Evolutionary conservation across 1,140 invertebrate genomes (phyloP).

Genomic region (Plutomurus gul): DNA sequence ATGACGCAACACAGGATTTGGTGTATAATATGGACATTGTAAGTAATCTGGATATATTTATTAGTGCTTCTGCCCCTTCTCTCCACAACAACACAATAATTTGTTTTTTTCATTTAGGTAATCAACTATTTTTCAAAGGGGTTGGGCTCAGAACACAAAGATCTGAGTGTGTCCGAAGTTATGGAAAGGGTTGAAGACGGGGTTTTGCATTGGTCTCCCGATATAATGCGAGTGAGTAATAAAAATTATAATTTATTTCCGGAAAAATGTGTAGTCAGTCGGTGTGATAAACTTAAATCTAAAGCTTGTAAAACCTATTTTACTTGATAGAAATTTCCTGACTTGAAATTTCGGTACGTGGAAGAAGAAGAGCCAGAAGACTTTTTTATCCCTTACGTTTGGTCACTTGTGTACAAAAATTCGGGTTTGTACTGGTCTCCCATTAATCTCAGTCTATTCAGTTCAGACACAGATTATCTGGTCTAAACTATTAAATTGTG

Average conservation of each 20-base stretch:
- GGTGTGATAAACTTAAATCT: no score
- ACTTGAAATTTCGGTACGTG: slow-evolving; percentile 98
- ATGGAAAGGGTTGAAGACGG: slow-evolving; percentile 84
- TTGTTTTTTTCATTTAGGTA: slow-evolving; percentile 67
- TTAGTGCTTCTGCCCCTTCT: background rate
- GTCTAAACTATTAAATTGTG: no score
- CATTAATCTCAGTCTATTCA: slow-evolving; percentile 58
- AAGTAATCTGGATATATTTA: slow-evolving; percentile 55
- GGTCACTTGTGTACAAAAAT: slow-evolving; percentile 84
- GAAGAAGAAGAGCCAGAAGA: slow-evolving; percentile 98
- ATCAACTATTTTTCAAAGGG: slow-evolving; percentile 83
- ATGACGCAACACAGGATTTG: slow-evolving; percentile 92
- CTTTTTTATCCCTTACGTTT: slow-evolving; percentile 99
- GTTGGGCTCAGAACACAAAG: slow-evolving; percentile 65
- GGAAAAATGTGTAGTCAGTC: background rate
- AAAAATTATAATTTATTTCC: background rate
- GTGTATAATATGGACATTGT: slow-evolving; percentile 96
- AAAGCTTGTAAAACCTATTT: background rate
- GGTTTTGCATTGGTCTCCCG: slow-evolving; percentile 67
- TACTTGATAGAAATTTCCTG: slow-evolving; percentile 89
- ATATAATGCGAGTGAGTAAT: slow-evolving; percentile 78
- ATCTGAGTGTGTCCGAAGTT: slow-evolving; percentile 80
- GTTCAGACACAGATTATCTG: slow-evolving; percentile 53
- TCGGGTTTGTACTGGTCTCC: slow-evolving; percentile 79
- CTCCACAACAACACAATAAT: background rate